Evolutionary conservation across 2,797 vertebrate genomes (phyloP).

Genomic region (Phrynocephalus vlangalii): DNA sequence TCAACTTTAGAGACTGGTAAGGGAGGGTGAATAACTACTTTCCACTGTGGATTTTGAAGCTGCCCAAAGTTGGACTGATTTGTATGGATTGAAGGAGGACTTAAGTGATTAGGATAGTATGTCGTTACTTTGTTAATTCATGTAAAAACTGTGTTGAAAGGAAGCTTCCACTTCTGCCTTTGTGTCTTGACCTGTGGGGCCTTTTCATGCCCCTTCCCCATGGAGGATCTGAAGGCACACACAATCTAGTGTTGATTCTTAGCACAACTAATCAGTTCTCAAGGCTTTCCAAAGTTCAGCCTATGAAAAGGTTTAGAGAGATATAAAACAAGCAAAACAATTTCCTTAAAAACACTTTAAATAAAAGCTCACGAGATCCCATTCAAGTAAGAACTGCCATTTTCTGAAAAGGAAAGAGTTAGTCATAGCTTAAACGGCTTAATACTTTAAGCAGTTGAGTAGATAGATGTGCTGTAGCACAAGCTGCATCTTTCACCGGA

Average conservation of each 20-base stretch:
- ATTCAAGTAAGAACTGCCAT: conserved; percentile 21
- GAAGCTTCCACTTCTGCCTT: too few relatives aligned
- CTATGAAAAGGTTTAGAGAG: neutral
- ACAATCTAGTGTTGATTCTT: neutral
- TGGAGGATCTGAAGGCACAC: too few relatives aligned
- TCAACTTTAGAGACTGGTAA: too few relatives aligned
- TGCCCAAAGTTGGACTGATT: too few relatives aligned
- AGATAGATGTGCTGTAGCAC: conserved; percentile 20
- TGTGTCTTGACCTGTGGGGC: too few relatives aligned
- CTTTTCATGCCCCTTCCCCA: too few relatives aligned
- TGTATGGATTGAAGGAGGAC: too few relatives aligned
- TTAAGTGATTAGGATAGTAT: too few relatives aligned
- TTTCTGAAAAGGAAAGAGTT: conserved; percentile 28
- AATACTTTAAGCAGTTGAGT: conserved; percentile 30
- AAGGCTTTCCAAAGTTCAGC: neutral
- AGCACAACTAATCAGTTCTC: neutral
- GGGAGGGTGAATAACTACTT: too few relatives aligned
- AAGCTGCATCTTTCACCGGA: conserved; percentile 15
- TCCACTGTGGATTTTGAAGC: too few relatives aligned
- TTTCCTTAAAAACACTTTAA: neutral
- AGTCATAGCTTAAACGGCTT: conserved; percentile 14
- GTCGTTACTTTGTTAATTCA: too few relatives aligned
- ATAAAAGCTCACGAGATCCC: neutral
- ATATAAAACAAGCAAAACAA: neutral
- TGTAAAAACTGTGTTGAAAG: too few relatives aligned